Evolutionary conservation across 1,140 invertebrate species (phyloP), one percentile per base, ranked within the genome.

Genomic region (Melipona quadrifasciata): DNA sequence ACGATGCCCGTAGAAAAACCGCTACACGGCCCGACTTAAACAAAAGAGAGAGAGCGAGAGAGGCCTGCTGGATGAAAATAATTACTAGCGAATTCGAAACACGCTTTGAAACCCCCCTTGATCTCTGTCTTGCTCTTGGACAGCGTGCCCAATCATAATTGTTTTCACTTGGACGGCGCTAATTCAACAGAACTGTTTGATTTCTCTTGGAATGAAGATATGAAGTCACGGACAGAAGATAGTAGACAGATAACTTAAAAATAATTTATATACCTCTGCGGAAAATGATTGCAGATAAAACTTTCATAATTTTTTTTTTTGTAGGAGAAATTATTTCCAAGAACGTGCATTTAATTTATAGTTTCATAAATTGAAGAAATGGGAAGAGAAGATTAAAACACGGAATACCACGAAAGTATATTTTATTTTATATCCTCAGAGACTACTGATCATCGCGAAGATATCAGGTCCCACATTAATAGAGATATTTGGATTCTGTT

Each of bases 1-100:
- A 84, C 83, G 83, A 84, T 68, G 78, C 79, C 39, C 57, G 57
- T 79, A 86, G 78, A 76, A 82, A 88, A 88, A 89, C 86, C 83
- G 86, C 84, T 86, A 88, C 61, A 61, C 75, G 87, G 87, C 61
- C 85, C 55, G 39, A 47, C 57, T 71, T 53, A 19, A 76, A 53
- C 27, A 53, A 55, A 21, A 12, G 1, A 5, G 27, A 21, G 65
- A 17, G 64, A 75, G 27, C 61, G 17, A 64, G n/a, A 39, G 58
- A 79, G 21, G 11, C 34, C n/a, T 65, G 31, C 31, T 8, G 27
- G 65, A 83, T 65, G 74, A 83, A 78, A 78, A 47, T 47, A 47
- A 83, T 78, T 58, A 64, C 53, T 21, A 39, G 11, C 51, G 71
- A 58, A 67, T 75, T 65, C 55, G 51, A 57, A 21, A 51, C 47